Evolutionary conservation across 2,797 vertebrate genomes (phyloP).

Genomic region (Malurus splendens): DNA sequence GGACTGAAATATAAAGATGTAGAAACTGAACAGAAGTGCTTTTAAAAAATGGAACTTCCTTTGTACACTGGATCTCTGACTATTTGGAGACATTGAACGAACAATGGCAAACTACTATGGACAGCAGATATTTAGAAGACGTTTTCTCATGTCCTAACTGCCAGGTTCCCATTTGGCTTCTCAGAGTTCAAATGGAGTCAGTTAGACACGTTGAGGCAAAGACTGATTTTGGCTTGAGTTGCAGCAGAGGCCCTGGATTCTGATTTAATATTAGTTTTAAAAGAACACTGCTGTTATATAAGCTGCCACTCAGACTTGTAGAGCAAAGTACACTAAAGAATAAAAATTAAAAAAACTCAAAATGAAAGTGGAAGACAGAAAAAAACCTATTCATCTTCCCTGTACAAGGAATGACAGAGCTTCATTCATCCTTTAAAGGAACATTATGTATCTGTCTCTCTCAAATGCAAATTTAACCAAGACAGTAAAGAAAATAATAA

Average conservation of each 20-base stretch:
- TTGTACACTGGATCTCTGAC: not conserved
- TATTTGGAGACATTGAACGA: not conserved
- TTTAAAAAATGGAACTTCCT: not conserved
- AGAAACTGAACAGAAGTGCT: not conserved
- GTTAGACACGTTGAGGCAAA: not conserved
- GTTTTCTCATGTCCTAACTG: not conserved
- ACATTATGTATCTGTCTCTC: slow-evolving; percentile 7
- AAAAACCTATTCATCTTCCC: not conserved
- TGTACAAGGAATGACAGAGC: not conserved
- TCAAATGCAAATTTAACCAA: slow-evolving; percentile 5
- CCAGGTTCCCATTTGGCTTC: not conserved
- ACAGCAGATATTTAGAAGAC: not conserved
- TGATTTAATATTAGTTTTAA: not conserved
- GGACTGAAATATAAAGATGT: not conserved
- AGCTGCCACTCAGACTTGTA: slow-evolving; percentile 1
- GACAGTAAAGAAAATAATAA: not conserved
- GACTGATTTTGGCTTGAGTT: not conserved
- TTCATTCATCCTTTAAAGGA: slow-evolving; percentile 29
- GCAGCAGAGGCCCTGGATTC: not conserved
- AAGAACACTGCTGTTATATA: not conserved
- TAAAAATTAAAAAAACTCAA: not conserved
- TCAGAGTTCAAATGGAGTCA: not conserved
- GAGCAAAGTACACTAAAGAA: slow-evolving; percentile 7
- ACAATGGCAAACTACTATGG: not conserved
- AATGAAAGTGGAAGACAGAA: not conserved